Evolutionary conservation across 2,797 vertebrate species (phyloP).

Genomic region (Tragopan temminckii): DNA sequence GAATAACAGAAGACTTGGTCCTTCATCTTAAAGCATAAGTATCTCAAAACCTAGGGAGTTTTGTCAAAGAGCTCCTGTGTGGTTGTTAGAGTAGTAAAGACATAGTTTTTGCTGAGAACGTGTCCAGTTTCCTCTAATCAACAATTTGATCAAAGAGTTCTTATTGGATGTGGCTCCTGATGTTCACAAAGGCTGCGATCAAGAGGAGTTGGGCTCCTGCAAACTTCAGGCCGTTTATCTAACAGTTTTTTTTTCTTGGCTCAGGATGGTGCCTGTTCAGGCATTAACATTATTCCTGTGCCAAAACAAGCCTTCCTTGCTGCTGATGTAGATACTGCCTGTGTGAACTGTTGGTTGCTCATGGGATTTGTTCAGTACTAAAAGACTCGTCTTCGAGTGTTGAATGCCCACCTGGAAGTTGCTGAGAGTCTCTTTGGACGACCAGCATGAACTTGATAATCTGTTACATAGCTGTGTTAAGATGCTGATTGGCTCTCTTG

Average conservation of each 20-base stretch:
- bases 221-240: neutral
- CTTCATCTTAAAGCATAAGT: neutral
- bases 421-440: neutral
- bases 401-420: slow-evolving; percentile 7
- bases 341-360: neutral
- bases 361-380: neutral
- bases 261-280: neutral
- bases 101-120: neutral
- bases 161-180: neutral
- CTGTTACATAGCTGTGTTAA: neutral
- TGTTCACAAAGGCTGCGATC: neutral
- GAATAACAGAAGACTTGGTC: neutral
- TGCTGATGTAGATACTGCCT: neutral
- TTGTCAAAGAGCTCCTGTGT: neutral
- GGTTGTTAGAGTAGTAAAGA: neutral
- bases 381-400: neutral
- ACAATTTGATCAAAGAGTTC: slow-evolving; percentile 21
- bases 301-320: neutral
- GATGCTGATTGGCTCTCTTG: neutral
- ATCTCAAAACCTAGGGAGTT: neutral
- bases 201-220: neutral
- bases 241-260: neutral
- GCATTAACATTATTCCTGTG: neutral
- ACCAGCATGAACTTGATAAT: neutral
- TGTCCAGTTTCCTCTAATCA: slow-evolving; percentile 8